Evolutionary conservation across 2,797 vertebrate genomes (phyloP).

Genomic region (Agapornis canus): DNA sequence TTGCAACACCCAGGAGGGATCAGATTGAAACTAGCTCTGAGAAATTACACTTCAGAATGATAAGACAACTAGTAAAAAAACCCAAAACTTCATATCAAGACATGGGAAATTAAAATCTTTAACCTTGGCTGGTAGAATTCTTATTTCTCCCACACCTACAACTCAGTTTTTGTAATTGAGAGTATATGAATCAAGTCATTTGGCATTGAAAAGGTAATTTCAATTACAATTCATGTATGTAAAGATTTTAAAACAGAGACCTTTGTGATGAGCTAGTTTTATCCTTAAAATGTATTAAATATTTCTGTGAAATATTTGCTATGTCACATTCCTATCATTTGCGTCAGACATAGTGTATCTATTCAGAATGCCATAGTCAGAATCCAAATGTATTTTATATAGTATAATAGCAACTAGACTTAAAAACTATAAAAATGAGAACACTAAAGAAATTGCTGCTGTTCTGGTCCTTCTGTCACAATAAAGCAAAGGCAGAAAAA

Average conservation of each 20-base stretch:
- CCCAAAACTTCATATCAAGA: not conserved
- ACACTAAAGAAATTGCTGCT: not conserved
- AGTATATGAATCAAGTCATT: not conserved
- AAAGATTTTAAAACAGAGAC: not conserved
- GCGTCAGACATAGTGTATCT: not conserved
- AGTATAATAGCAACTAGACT: not conserved
- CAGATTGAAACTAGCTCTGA: not conserved
- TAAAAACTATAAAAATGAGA: not conserved
- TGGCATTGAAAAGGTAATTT: not conserved
- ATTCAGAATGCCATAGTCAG: not conserved
- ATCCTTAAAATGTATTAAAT: not conserved
- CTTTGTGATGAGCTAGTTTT: not conserved
- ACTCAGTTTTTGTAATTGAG: not conserved
- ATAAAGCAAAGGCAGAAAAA: not conserved
- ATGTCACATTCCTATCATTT: fast-evolving
- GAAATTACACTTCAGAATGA: not conserved
- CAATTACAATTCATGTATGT: not conserved
- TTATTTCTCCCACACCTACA: not conserved
- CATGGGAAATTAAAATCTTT: not conserved
- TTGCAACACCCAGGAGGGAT: not conserved
- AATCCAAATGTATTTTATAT: not conserved
- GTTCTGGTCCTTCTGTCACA: not conserved
- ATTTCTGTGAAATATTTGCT: not conserved
- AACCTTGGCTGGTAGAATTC: not conserved
- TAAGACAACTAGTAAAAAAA: not conserved